Evolutionary conservation across 2,888 invertebrate species (phyloP).

Genomic region (Trilocha varians): DNA sequence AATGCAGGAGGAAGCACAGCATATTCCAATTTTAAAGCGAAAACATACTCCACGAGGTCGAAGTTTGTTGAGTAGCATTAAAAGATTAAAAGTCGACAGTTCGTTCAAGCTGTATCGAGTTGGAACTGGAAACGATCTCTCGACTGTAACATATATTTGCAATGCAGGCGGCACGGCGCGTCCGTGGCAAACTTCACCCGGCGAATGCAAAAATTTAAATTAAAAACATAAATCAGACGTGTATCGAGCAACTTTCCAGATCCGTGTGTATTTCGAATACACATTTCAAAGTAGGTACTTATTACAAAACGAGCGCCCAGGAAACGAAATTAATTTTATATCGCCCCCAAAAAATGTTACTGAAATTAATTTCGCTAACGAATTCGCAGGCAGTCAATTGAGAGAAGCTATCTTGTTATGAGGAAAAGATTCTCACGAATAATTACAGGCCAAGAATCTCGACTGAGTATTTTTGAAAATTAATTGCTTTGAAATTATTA

Average conservation of each 20-base stretch:
- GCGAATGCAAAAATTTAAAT: constrained; percentile 75
- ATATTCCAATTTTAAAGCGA: constrained; percentile 23
- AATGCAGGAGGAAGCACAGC: too few species aligned
- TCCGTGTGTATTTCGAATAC: constrained; percentile 63
- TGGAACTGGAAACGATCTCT: constrained; percentile 56
- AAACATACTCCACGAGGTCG: constrained; percentile 32
- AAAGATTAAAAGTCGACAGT: constrained; percentile 71
- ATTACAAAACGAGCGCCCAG: constrained; percentile 9
- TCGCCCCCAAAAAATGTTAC: not conserved
- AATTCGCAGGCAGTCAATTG: constrained; percentile 16
- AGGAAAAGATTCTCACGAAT: constrained; percentile 38
- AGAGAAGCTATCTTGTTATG: constrained; percentile 20
- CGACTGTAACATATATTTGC: constrained; percentile 64
- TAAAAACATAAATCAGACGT: constrained; percentile 74
- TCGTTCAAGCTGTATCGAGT: constrained; percentile 62
- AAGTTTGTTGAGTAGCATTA: constrained; percentile 70
- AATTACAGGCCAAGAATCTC: constrained; percentile 48
- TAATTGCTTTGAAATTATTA: constrained; percentile 66
- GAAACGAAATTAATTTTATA: not conserved
- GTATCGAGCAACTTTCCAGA: constrained; percentile 70
- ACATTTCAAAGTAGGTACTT: constrained; percentile 15
- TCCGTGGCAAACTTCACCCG: constrained; percentile 63
- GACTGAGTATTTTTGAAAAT: constrained; percentile 48
- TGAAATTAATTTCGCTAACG: not conserved
- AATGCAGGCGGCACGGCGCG: constrained; percentile 69